Evolutionary conservation across 2,797 vertebrate genomes (phyloP).

Genomic region (Lepus oiostolus): DNA sequence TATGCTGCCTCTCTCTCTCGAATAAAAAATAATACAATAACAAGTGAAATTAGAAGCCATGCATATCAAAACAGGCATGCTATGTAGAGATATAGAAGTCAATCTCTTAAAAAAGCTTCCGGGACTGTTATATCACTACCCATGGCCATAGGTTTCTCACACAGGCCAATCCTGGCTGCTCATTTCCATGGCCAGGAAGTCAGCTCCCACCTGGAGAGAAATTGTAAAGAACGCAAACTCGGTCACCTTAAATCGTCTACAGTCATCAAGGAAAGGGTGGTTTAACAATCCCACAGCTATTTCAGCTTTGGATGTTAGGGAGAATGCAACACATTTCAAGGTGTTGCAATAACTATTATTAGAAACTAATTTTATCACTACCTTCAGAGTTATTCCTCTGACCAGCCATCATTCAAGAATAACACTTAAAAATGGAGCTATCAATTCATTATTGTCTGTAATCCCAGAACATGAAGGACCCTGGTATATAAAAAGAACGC

Average conservation of each 20-base stretch:
- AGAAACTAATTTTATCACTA: not conserved
- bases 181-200: not conserved
- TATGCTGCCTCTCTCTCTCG: too few species aligned
- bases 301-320: not conserved
- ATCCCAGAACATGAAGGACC: not conserved
- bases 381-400: not conserved
- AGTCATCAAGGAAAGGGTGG: not conserved
- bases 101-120: not conserved
- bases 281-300: not conserved
- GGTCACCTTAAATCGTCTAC: not conserved
- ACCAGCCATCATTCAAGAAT: not conserved
- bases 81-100: not conserved
- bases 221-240: not conserved
- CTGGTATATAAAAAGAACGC: not conserved
- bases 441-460: not conserved
- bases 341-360: not conserved
- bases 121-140: not conserved
- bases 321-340: not conserved
- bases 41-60: too few species aligned
- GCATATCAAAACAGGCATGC: not conserved
- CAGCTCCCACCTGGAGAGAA: not conserved
- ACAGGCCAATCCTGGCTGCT: not conserved
- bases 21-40: too few species aligned
- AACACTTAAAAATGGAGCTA: conserved; percentile 15
- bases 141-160: not conserved